phyloP scores from a whole-genome alignment of 2,888 invertebrate species.

The Vannuccia rotundouncinata region DNA sequence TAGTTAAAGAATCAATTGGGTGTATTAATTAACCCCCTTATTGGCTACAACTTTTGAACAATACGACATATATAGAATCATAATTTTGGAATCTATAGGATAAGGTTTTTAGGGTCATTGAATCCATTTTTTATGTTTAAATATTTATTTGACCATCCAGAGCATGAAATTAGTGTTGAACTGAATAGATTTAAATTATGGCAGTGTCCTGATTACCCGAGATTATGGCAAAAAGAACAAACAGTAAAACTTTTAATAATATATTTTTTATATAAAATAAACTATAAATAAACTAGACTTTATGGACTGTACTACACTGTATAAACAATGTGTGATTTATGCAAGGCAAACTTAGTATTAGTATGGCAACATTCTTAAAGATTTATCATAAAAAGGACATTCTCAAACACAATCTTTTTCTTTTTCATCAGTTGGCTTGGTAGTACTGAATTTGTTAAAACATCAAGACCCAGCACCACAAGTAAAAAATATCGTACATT shows the following conservation, averaged over 20 bases:
- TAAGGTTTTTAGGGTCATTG: not conserved
- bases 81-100: not conserved
- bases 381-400: not conserved
- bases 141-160: constrained; percentile 4
- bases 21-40: not conserved
- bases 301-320: not conserved
- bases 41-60: not conserved
- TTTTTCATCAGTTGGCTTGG: not conserved
- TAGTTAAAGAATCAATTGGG: not conserved
- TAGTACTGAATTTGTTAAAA: constrained; percentile 9
- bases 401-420: not conserved
- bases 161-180: not conserved
- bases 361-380: not conserved
- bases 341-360: not conserved
- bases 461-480: not conserved
- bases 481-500: not conserved
- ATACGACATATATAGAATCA: not conserved
- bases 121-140: not conserved
- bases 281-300: not conserved
- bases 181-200: not conserved
- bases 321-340: not conserved
- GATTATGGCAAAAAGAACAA: not conserved
- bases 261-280: not conserved
- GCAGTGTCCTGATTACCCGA: not conserved
- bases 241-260: not conserved